Evolutionary conservation across 2,797 vertebrate genomes (phyloP), one percentile per base, ranked within the genome.

Genomic region (Cyprinodon diabolis): DNA sequence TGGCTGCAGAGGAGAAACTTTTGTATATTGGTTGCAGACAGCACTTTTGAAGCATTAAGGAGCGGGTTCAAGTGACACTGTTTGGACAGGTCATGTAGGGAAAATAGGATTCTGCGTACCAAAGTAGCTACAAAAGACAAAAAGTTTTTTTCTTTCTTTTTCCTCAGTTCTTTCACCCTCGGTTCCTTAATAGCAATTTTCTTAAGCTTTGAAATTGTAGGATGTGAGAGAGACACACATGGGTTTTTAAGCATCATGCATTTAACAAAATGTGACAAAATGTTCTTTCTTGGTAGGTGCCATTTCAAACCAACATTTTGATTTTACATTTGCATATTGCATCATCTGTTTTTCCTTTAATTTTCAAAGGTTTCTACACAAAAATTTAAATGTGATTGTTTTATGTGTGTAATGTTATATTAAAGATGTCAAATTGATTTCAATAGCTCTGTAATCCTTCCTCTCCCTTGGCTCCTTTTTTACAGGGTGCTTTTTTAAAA

Each of bases 1-100:
- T 93, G 88, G 91, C 47, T 2, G 40, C 70, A 72, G 78, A 80
- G 74, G 49, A 71, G 86, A 72, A 79, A 72, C 82, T 89, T 83
- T 87, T 84, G 77, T 78, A 79, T 54, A 73, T 37, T 49, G 62
- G 60, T 79, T 78, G 68, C 66, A 75, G 71, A 23, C 43, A 3
- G 63, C 72, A 72, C 73, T 54, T 78, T 77, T 56, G 69, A 75
- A 62, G 62, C 79, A 78, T 60, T 12, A 60, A 69, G 35, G 69
- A 70, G 74, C 51, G 56, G 45, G 3, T 23, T 68, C 49, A 55
- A 58, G 71, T 45, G 78, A 79, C 76, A 78, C 57, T 37, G 66
- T 77, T 10, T 35, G 45, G 25, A 17, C n/a, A 23, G 49, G 23
- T 17, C 15, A 54, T 14, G 15, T 11, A 4, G 10, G 62, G 37